Evolutionary conservation across 1,140 invertebrate genomes (phyloP).

Genomic region (Chironomus striatipennis): DNA sequence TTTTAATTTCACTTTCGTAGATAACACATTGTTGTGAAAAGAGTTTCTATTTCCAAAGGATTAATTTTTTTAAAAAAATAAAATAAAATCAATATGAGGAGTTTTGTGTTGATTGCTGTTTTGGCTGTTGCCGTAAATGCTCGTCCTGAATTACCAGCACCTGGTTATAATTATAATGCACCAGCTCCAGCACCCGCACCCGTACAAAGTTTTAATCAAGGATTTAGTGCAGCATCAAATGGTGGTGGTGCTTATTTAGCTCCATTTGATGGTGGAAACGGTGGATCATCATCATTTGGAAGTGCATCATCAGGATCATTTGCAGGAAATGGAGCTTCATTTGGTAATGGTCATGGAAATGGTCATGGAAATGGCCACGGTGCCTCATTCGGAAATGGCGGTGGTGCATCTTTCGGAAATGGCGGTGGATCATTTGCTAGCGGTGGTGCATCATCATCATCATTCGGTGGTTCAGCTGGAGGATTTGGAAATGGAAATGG

Average conservation of each 20-base stretch:
- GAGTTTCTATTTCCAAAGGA: not conserved
- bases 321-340: slow-evolving; percentile 27
- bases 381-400: no score
- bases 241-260: slow-evolving; percentile 32
- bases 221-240: not conserved
- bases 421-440: slow-evolving; percentile 26
- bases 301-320: slow-evolving; percentile 28
- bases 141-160: slow-evolving; percentile 34
- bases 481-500: slow-evolving; percentile 26
- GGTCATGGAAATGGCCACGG: no score
- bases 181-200: slow-evolving; percentile 23
- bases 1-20: slow-evolving; percentile 16
- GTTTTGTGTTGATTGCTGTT: not conserved
- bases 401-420: no score
- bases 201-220: slow-evolving; percentile 25
- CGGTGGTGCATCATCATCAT: slow-evolving; percentile 29
- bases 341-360: no score
- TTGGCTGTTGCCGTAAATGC: slow-evolving; percentile 31
- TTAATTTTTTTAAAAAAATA: not conserved
- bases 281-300: slow-evolving; percentile 26
- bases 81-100: not conserved
- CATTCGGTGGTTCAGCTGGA: slow-evolving; percentile 26
- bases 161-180: slow-evolving; percentile 23
- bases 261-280: slow-evolving; percentile 25
- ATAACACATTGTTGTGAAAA: not conserved